Base-by-base conservation (phyloP, 2,797 vertebrate genomes). In the Champsocephalus gunnari region DNA sequence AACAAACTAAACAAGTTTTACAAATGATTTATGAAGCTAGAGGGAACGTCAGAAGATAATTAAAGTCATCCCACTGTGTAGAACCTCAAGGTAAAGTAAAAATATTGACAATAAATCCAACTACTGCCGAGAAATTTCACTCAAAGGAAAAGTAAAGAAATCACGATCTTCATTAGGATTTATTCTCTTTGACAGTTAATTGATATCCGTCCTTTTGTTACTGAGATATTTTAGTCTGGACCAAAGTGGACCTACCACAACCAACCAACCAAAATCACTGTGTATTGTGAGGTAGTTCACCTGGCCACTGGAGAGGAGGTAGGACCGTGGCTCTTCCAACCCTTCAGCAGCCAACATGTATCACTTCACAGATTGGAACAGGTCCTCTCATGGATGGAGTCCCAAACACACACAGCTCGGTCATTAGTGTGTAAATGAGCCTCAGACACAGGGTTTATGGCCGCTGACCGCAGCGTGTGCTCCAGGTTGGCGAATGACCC, bases 361-460 rank as follows among this genome's bases (percentile, higher is more conserved):
- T 47, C 11, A 9, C 21, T 21, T 17, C 45, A 50, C 62, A 47
- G 58, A 61, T 7, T 68, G 12, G 21, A 48, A 51, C 44, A 45
- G 21, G 48, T 49, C 28, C 16, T 24, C 11, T 28, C 12, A 21
- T n/a, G 17, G 55, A 74, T 1, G 12, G 12, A 9, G 28, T 41
- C 41, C 48, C 48, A 54, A 47, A 65, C 72, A 47, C 66, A 32
- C 48, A 56, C 53, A 44, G 48, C 38, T 24, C 48, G 48, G 55
- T 21, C 11, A 53, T 45, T 48, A 48, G 55, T 13, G 24, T 54
- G 59, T 62, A 67, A 66, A 47, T 45, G 1, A 56, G 55, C 47
- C 60, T 47, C 75, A 49, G 71, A 78, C 71, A 78, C 71, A 38
- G 61, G 66, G 61, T 41, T 78, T 71, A 63, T 57, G 55, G 56